Base-by-base conservation (phyloP, 1,140 invertebrate species). In the Caenorhabditis elegans region DNA sequence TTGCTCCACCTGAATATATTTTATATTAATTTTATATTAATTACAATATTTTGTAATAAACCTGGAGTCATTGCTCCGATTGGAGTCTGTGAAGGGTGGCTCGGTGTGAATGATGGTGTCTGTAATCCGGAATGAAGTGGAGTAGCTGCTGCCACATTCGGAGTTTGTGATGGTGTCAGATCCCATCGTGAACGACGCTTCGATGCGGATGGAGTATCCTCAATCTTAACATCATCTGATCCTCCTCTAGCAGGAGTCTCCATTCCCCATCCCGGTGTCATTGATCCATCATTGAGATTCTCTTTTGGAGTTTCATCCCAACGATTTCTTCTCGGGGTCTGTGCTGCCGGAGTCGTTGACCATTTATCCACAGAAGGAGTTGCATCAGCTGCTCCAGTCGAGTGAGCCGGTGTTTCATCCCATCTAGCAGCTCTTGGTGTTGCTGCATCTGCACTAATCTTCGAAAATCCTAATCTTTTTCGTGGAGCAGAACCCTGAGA, bases 391-490 rank as follows among this genome's bases (percentile, higher is more conserved):
- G 94, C 60, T 70, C 60, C 94, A 0, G 92, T 81, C 60, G 89
- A 78, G 65, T 95, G 93, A 0, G 95, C 95, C 0, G 97, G 97
- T n/a, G 97, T 99, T 91, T 98, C 97, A 90, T 98, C 97, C 97
- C 97, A 99, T 79, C 94, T 92, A 84, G 93, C 93, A 76, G 93
- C 93, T 24, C 93, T 93, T 76, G 94, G 94, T 24, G 94, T 95
- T 39, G 90, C 87, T 22, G 90, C 93, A 94, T 65, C 48, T n/a
- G 65, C 43, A 70, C 26, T 83, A 22, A 81, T 77, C 19, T 19
- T 70, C 3, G 82, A 22, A 43, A 83, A 70, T 19, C 53, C 49
- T 0, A 83, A 55, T 39, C 82, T 28, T 24, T 83, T 78, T 28
- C 77, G 55, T 28, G 48, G 82, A 10, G 51, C 70, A 0, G 70